Conservation (phyloP, 1,140 invertebrate species). For the Phortica variegata region DNA sequence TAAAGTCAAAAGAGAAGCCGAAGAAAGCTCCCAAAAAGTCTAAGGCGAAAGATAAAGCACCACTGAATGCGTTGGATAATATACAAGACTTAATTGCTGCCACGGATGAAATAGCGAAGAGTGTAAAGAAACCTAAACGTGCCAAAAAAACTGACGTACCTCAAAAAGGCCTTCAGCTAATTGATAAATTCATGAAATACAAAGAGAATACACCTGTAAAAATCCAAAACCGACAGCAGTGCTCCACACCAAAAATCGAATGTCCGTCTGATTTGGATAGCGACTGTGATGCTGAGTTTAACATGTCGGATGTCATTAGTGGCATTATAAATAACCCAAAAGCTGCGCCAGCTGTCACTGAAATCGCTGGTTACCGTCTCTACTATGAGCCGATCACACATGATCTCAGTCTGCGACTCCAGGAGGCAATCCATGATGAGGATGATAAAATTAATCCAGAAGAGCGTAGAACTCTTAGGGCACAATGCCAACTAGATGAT, state of each 20-base stretch:
- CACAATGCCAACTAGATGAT: too few species aligned
- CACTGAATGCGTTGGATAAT: constrained; percentile 39
- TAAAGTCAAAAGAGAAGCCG: constrained; percentile 61
- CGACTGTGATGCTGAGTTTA: constrained; percentile 55
- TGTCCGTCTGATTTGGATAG: constrained; percentile 39
- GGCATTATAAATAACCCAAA: constrained; percentile 59
- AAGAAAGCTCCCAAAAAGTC: constrained; percentile 56
- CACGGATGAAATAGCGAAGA: constrained; percentile 19
- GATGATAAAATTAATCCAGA: neutral
- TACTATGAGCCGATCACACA: constrained; percentile 31
- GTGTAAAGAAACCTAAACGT: constrained; percentile 5
- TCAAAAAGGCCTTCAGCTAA: constrained; percentile 42
- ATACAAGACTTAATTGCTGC: constrained; percentile 38
- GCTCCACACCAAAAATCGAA: constrained; percentile 42
- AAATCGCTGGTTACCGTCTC: constrained; percentile 31
- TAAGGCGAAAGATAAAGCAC: constrained; percentile 53
- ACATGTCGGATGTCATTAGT: constrained; percentile 66
- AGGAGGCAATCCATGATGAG: constrained; percentile 26
- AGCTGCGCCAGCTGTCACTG: constrained; percentile 13
- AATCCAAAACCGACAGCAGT: constrained; percentile 20
- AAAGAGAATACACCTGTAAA: constrained; percentile 24
- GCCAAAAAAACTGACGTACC: constrained; percentile 8
- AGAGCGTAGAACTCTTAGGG: neutral
- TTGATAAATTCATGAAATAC: constrained; percentile 52
- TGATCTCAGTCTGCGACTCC: constrained; percentile 33